phyloP scores from a whole-genome alignment of 1,140 invertebrate species.

The Eueides isabella region DNA sequence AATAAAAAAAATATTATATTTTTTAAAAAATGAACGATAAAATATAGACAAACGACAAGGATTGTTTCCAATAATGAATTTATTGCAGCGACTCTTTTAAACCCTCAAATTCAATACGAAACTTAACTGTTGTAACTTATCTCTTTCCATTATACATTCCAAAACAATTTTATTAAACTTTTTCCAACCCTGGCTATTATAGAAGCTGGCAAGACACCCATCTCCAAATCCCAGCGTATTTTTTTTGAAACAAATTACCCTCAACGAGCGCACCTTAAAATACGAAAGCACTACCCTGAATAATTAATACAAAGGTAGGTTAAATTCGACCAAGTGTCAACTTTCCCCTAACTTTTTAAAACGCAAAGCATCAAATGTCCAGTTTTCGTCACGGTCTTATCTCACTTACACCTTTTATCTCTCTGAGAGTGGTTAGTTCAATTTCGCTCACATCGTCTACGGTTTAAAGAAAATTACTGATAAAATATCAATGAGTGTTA shows the following conservation, averaged over 20 bases:
- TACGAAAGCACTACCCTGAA: constrained; percentile 75
- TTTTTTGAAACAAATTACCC: constrained; percentile 77
- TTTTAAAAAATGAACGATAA: too few relatives aligned
- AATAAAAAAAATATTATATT: too few relatives aligned
- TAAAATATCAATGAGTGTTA: constrained; percentile 49
- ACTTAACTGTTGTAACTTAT: constrained; percentile 61
- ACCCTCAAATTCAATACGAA: constrained; percentile 58
- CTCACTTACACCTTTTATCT: constrained; percentile 63
- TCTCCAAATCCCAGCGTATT: constrained; percentile 66
- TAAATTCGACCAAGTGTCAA: constrained; percentile 80
- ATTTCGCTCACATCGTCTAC: constrained; percentile 75
- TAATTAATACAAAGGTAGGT: constrained; percentile 81
- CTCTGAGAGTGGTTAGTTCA: constrained; percentile 73
- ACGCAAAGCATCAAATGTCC: constrained; percentile 75
- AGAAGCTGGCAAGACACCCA: constrained; percentile 41
- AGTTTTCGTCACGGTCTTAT: constrained; percentile 71
- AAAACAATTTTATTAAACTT: constrained; percentile 77
- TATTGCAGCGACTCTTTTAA: constrained; percentile 16
- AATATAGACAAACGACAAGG: too few relatives aligned
- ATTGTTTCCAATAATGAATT: background rate
- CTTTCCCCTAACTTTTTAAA: constrained; percentile 79
- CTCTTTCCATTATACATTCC: constrained; percentile 66
- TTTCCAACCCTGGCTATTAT: constrained; percentile 55
- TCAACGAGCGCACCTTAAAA: constrained; percentile 72
- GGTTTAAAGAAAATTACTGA: constrained; percentile 66